phyloP scores from a whole-genome alignment of 2,888 invertebrate genomes.

The Lasioglossum oenotherae region DNA sequence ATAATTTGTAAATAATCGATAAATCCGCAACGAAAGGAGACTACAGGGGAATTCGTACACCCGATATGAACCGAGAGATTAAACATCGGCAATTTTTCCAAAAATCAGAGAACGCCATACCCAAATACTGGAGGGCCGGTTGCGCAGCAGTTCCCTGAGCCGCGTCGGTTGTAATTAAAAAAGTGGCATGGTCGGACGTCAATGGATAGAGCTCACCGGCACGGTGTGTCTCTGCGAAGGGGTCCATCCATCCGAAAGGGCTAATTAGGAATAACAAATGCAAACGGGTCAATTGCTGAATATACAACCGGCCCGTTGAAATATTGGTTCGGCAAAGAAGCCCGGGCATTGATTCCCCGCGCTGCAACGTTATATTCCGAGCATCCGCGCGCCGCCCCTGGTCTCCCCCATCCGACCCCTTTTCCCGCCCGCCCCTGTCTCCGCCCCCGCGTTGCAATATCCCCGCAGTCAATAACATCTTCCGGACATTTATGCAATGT shows the following conservation, averaged over 20 bases:
- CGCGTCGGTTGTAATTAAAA: not conserved
- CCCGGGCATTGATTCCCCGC: slow-evolving; percentile 24
- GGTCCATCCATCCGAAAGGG: not conserved
- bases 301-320: not conserved
- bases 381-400: not conserved
- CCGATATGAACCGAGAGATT: not conserved
- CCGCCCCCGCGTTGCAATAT: slow-evolving; percentile 39
- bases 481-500: slow-evolving; percentile 59
- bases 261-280: slow-evolving; percentile 13
- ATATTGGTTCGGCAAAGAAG: slow-evolving; percentile 30
- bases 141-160: not conserved
- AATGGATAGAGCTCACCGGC: not conserved
- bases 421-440: not conserved
- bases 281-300: not conserved
- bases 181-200: not conserved
- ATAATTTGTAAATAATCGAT: not conserved
- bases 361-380: slow-evolving; percentile 18
- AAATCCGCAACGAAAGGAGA: not conserved
- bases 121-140: not conserved
- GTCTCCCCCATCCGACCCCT: not conserved
- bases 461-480: slow-evolving; percentile 60
- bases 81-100: not conserved
- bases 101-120: not conserved
- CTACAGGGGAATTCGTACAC: not conserved
- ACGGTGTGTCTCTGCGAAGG: not conserved